Percentiles rank a stretch among this genome's conserved stretches.
These are phyloP conservation scores for Sitta carolinensis DNA, from an alignment of 2,797 vertebrate species.

Conservation along the genomic window DNA sequence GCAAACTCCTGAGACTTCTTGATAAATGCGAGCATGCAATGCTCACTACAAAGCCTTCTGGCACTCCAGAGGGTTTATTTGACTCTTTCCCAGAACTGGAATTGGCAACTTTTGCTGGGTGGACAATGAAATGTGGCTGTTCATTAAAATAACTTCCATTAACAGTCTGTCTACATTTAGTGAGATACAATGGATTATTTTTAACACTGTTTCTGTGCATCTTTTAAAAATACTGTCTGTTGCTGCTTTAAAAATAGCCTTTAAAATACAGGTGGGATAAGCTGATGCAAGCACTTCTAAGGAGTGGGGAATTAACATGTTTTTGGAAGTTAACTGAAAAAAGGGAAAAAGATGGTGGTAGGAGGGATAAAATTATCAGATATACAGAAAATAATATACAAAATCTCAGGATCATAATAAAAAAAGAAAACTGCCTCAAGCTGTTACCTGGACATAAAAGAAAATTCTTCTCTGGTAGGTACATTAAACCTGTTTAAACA, in stretches of 20 bases:
- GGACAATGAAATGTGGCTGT: slow-evolving; percentile 68
- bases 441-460: neutral
- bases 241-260: neutral
- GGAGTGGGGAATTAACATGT: neutral
- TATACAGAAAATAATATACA: neutral
- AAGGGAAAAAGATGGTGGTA: neutral
- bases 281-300: neutral
- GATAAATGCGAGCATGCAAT: slow-evolving; percentile 46
- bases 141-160: slow-evolving; percentile 72
- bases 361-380: neutral
- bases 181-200: slow-evolving; percentile 74
- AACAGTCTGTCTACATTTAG: slow-evolving; percentile 51
- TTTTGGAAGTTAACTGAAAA: neutral
- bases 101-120: slow-evolving; percentile 59
- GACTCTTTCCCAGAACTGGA: slow-evolving; percentile 70
- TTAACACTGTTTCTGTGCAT: slow-evolving; percentile 42
- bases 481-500: neutral
- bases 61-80: slow-evolving; percentile 70
- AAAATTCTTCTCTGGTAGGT: neutral
- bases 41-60: slow-evolving; percentile 46
- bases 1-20: slow-evolving; percentile 49
- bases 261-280: neutral
- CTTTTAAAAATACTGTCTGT: neutral
- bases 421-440: neutral
- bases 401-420: neutral